Percentiles rank a stretch among this genome's conserved stretches.
Evolutionary conservation across 2,113 vertebrate species (phyloP).

Genomic region (Microtus richardsoni): DNA sequence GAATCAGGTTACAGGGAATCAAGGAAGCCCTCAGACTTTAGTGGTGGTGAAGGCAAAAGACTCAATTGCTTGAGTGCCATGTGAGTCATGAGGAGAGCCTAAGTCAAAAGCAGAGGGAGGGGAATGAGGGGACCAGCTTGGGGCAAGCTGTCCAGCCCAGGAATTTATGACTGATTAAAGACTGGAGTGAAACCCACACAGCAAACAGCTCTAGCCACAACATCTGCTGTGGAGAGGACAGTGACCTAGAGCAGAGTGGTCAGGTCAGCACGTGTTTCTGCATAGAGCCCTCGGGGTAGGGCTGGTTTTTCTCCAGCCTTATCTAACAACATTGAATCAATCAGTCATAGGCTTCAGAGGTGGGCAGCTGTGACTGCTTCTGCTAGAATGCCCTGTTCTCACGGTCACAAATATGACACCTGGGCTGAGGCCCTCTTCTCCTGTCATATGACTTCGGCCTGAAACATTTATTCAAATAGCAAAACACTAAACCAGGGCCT

Average conservation of each 20-base stretch:
- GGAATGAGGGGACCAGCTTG: neutral
- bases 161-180: neutral
- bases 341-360: neutral
- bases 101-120: neutral
- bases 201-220: neutral
- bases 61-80: neutral
- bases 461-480: slow-evolving; percentile 8
- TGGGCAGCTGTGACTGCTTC: neutral
- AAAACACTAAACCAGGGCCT: neutral
- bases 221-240: no score
- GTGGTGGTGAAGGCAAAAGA: neutral
- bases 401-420: neutral
- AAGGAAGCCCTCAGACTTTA: neutral
- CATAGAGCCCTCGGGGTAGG: neutral
- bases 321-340: neutral
- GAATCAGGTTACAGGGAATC: neutral
- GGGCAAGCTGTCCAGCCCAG: neutral
- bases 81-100: neutral
- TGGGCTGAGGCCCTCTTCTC: neutral
- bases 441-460: neutral
- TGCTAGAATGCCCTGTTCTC: slow-evolving; percentile 11
- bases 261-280: neutral
- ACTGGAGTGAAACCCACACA: neutral
- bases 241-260: neutral
- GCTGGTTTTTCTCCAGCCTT: neutral